phyloP scores from a whole-genome alignment of 37 sponge, comb jelly and placozoan genomes.

The Halichondria panicea region DNA sequence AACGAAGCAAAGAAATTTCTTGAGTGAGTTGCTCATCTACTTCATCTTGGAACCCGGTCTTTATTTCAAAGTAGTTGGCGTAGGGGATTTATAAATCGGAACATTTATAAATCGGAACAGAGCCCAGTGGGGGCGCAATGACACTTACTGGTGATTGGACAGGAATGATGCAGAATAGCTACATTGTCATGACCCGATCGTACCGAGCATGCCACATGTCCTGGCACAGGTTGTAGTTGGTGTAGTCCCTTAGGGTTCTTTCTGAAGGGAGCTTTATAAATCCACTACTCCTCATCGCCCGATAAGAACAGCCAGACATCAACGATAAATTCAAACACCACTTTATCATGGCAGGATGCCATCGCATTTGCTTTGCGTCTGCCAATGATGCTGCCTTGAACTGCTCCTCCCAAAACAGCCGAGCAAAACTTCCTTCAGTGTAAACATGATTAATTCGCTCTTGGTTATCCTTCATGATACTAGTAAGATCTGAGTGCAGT shows the following conservation, averaged over 20 bases:
- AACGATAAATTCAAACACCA: constrained; percentile 16
- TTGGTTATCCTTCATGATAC: constrained; percentile 1
- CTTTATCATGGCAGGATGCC: constrained; percentile 18
- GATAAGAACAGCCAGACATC: neutral
- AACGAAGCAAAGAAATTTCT: neutral
- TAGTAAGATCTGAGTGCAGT: neutral
- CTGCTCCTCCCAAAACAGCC: constrained; percentile 22
- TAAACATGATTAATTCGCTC: neutral
- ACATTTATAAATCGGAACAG: too few species aligned
- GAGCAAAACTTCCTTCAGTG: constrained; percentile 7
- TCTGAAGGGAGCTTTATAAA: constrained; percentile 12
- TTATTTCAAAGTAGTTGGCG: neutral
- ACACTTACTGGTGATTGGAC: too few species aligned
- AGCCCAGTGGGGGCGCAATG: too few species aligned
- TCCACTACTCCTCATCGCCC: neutral
- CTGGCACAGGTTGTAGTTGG: too few species aligned
- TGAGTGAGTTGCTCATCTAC: neutral
- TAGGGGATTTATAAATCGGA: too few species aligned
- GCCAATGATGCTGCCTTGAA: neutral
- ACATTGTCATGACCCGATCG: too few species aligned
- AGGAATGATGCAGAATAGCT: too few species aligned
- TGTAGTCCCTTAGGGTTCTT: constrained; percentile 13
- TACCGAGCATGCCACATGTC: too few species aligned
- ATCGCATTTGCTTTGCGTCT: neutral
- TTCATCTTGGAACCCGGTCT: neutral